phyloP scores from a whole-genome alignment of 2,797 vertebrate species.

The Centroberyx gerrardi region DNA sequence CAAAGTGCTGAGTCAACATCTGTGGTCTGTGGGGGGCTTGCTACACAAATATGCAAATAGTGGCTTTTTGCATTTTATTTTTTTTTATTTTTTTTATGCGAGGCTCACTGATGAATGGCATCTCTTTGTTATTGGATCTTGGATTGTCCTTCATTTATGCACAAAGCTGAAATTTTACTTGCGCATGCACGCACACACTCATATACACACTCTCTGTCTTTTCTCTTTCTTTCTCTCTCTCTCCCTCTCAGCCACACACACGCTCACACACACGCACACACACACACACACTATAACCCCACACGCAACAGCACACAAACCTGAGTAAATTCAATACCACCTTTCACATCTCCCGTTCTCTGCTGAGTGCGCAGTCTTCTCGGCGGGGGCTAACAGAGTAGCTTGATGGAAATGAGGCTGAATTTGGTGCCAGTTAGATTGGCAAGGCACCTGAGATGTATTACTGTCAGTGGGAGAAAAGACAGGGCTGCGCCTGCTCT shows the following conservation, averaged over 20 bases:
- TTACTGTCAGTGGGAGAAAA: constrained; percentile 48
- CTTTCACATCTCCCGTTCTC: constrained; percentile 40
- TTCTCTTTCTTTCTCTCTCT: no score
- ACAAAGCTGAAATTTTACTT: constrained; percentile 34
- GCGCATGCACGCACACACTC: background rate
- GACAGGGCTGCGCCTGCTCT: constrained; percentile 46
- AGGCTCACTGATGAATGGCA: constrained; percentile 45
- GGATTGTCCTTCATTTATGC: constrained; percentile 38
- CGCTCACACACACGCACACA: background rate
- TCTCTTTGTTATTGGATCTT: constrained; percentile 42
- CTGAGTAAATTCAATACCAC: constrained; percentile 48
- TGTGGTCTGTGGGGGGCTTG: constrained; percentile 27
- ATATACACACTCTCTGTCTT: background rate
- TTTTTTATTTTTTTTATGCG: background rate
- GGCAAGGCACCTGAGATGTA: constrained; percentile 66
- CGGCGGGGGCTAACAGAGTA: constrained; percentile 48
- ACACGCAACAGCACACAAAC: constrained; percentile 37
- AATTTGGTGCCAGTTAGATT: constrained; percentile 74
- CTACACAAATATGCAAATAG: constrained; percentile 63
- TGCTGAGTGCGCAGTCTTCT: constrained; percentile 74
- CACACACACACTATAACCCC: background rate
- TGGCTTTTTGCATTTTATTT: constrained; percentile 13
- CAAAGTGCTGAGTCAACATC: constrained; percentile 51
- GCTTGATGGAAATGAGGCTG: constrained; percentile 69
- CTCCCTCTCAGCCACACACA: background rate